Percentiles rank a stretch among this genome's conserved stretches.
phyloP scores from a whole-genome alignment of 2,113 vertebrate genomes.

The Corythornis vintsioides region DNA sequence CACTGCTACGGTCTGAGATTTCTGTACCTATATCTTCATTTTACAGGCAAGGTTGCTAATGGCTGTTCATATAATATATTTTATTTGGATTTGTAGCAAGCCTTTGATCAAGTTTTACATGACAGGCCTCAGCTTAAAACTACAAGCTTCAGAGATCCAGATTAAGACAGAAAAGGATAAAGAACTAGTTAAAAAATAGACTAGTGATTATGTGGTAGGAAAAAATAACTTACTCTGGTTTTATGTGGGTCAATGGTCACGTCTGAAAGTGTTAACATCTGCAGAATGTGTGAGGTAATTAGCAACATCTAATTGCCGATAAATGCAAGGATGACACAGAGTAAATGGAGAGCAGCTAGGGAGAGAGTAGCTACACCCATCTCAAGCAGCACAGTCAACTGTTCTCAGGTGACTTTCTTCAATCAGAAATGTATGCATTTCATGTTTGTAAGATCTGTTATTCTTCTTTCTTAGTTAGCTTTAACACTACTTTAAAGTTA shows the following conservation, averaged over 20 bases:
- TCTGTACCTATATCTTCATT: slow-evolving; percentile 41
- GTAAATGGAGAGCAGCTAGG: not conserved
- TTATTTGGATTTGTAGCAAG: slow-evolving; percentile 57
- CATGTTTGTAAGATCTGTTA: not conserved
- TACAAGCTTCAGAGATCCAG: slow-evolving; percentile 30
- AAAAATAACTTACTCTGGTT: not conserved
- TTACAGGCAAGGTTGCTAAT: slow-evolving; percentile 46
- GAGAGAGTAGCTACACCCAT: not conserved
- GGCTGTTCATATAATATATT: slow-evolving; percentile 25
- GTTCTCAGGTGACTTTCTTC: not conserved
- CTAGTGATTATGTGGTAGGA: not conserved
- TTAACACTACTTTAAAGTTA: not conserved
- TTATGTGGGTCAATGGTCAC: slow-evolving; percentile 2
- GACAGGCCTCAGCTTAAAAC: slow-evolving; percentile 48
- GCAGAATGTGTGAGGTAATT: not conserved
- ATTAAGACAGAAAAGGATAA: slow-evolving; percentile 41
- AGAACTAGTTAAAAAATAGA: slow-evolving; percentile 24
- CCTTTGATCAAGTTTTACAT: slow-evolving; percentile 54
- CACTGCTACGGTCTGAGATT: not conserved
- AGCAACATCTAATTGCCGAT: not conserved
- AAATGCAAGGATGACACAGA: not conserved
- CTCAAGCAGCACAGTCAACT: not conserved
- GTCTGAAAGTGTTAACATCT: not conserved
- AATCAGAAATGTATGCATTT: not conserved
- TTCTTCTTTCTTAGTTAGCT: not conserved